Evolutionary conservation across 1,140 invertebrate genomes (phyloP), one percentile per base, ranked within the genome.

Genomic region (Drosophila nebulosa): DNA sequence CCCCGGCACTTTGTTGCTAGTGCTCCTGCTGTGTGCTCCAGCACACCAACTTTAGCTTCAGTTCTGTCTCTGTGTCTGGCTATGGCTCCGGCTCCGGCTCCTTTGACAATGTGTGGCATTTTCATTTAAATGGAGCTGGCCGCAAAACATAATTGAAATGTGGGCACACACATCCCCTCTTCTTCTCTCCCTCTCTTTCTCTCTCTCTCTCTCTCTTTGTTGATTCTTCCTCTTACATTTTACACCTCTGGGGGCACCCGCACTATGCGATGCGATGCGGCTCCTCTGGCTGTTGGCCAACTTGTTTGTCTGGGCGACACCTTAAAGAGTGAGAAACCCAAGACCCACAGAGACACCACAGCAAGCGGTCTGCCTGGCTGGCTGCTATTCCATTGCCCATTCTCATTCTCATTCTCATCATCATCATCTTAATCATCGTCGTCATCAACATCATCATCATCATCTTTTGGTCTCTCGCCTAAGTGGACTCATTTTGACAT

Each of bases 401-500:
- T n/a, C n/a, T n/a, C 39, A 6, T 24, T 60, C 18, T 30, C 64
- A 46, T 42, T 39, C 32, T 62, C 39, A 42, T 35, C 70, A 56
- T 62, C 46, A 35, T 55, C 52, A 14, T 30, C 60, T 62, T 79
- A 35, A 63, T 71, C 35, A 62, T 60, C 18, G 50, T 66, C 55
- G 42, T 56, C 46, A 66, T 59, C 35, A 53, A 63, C 55, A 64
- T 59, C 63, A 59, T 52, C 69, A 62, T 65, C 16, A 67, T 63
- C 50, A 70, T 60, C 63, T 76, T 73, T 74, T 70, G 72, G 9
- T 58, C 72, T 77, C 83, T 77, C 84, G 83, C 83, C 83, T 88
- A 88, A 88, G 83, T 88, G 83, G 83, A 72, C 75, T 88, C 78
- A 74, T 83, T 88, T 83, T 88, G 83, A 88, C 83, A 83, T 88